Base-by-base conservation (phyloP, 1,140 invertebrate species). In the Trachelipus rathkii region DNA sequence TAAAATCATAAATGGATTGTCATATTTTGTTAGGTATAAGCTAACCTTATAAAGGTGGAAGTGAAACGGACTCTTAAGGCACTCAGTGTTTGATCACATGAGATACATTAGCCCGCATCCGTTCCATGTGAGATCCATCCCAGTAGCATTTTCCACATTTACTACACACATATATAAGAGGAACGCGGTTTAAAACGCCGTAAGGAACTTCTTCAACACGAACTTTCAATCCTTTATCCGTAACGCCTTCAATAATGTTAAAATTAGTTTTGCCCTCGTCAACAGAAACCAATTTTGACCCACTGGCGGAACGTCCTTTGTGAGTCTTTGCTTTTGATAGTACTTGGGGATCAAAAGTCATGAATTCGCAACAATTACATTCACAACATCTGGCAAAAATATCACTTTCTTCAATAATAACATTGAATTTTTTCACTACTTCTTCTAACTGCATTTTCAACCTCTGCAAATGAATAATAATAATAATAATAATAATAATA, bases 101-200 rank as follows among this genome's bases (percentile, higher is more conserved):
- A 60, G 11, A 15, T 3, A 60, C 11, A 60, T 60, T 60, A 19
- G 11, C 19, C 50, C 19, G 11, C 50, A 60, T 19, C 50, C 19
- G 11, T 19, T 60, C 50, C 50, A 60, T 60, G 50, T 60, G 50
- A 19, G 50, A 3, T 15, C 50, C 50, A 60, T 60, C 50, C 50
- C 50, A 60, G 50, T 60, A 60, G 50, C 50, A 60, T 60, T 60
- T 60, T 19, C 50, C 50, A 60, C 50, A 60, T 19, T 19, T 19
- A 60, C 19, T 19, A 19, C 50, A 60, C 1, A 60, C 19, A 19
- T 60, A 60, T 19, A 60, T 19, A 19, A 60, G 19, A 19, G 50
- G 50, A 8, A 60, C 50, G 11, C 50, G 11, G 19, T 60, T 60
- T 8, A 60, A 60, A 13, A 60, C 50, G 8, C 50, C 50, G 19